Evolutionary conservation across 1,140 invertebrate genomes (phyloP).

Genomic region (Orchestia grillus): DNA sequence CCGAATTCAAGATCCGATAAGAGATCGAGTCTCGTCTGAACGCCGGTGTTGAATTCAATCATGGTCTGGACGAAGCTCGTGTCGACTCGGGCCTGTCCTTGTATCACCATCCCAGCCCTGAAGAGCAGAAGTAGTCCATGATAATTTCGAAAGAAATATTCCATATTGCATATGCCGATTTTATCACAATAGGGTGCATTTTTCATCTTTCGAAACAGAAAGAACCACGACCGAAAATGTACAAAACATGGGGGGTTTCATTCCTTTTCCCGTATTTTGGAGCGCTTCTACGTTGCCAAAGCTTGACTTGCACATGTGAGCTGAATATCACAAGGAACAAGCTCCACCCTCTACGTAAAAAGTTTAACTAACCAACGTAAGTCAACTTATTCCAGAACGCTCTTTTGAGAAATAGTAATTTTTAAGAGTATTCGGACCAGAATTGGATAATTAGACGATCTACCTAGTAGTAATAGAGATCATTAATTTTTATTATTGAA

Average conservation of each 20-base stretch:
- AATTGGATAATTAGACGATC: no score
- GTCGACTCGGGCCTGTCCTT: slow-evolving; percentile 78
- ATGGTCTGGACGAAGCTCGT: slow-evolving; percentile 79
- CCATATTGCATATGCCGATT: slow-evolving; percentile 17
- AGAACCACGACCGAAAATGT: background rate
- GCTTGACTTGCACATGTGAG: no score
- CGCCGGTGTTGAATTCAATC: slow-evolving; percentile 79
- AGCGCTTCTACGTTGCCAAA: no score
- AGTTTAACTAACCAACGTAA: no score
- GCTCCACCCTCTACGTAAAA: no score
- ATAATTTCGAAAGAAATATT: background rate
- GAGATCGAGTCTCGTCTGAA: slow-evolving; percentile 82
- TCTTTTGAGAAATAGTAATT: no score
- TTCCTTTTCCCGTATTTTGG: no score
- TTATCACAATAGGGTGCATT: background rate
- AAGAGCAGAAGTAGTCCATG: slow-evolving; percentile 69
- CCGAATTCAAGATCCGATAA: slow-evolving; percentile 86
- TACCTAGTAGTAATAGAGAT: no score
- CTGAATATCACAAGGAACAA: no score
- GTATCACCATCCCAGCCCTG: slow-evolving; percentile 80
- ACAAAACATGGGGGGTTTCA: background rate
- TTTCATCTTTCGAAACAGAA: background rate
- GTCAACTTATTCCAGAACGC: no score
- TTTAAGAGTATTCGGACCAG: no score
- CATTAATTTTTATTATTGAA: no score